Base-by-base conservation (phyloP, 2,888 invertebrate genomes). In the Pemphredon lugubris region DNA sequence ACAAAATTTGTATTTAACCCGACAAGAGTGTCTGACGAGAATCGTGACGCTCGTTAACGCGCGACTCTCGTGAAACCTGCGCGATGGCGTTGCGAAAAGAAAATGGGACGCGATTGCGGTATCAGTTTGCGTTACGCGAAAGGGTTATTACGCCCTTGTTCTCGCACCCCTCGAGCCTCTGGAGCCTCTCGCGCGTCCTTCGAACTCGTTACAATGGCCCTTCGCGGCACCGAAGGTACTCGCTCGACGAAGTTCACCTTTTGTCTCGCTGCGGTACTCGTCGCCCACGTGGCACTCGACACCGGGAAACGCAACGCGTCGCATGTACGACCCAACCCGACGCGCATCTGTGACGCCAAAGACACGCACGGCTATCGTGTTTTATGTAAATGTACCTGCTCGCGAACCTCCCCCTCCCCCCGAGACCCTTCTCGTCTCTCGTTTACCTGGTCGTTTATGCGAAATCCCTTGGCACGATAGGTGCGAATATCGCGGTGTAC, bases 281-380 rank as follows among this genome's bases (percentile, higher is more conserved):
- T 73, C 70, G 71, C 57, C 71, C 73, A 71, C 73, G 71, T 73
- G 73, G 64, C 70, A 20, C 45, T 20, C 63, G 11, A 34, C 57
- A 54, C 37, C 70, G 50, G 57, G 45, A 55, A 58, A 23, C 40
- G 39, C 44, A 45, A 11, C 53, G 47, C 51, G 44, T 45, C 53
- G n/a, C 70, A 55, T 55, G 58, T 66, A 60, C 65, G 21, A 23
- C 51, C n/a, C 45, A 54, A 34, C 50, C 26, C 45, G 26, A 48
- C 58, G 57, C 32, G 45, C 65, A 59, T 59, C 54, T 44, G 55
- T 60, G 66, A 70, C 65, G 48, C 37, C 32, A 16, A 53, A 54
- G 54, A 54, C 40, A 51, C 55, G 51, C 60, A 34, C 40, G 44
- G 63, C 23, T 69, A 54, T 58, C 71, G 53, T 69, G 69, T 69